phyloP scores from a whole-genome alignment of 2,113 vertebrate genomes.

The Perca schrenkii region DNA sequence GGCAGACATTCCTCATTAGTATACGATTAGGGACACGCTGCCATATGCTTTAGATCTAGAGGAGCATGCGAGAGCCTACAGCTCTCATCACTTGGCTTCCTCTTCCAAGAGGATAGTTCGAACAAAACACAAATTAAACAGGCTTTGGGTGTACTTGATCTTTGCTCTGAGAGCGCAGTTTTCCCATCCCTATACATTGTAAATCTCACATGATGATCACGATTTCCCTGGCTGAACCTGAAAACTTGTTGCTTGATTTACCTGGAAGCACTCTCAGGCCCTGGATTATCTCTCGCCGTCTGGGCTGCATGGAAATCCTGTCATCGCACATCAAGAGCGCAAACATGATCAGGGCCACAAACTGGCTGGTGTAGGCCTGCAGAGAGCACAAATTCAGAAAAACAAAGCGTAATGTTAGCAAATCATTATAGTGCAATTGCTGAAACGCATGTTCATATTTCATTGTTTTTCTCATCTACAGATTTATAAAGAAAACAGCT shows the following conservation, averaged over 20 bases:
- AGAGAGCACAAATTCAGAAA: slow-evolving; percentile 17
- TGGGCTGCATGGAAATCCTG: slow-evolving; percentile 96
- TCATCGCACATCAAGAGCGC: slow-evolving; percentile 98
- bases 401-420: background rate
- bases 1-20: slow-evolving; percentile 64
- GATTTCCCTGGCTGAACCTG: slow-evolving; percentile 6
- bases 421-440: background rate
- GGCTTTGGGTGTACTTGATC: slow-evolving; percentile 21
- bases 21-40: slow-evolving; percentile 47
- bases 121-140: slow-evolving; percentile 22
- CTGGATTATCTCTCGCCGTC: slow-evolving; percentile 94
- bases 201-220: slow-evolving; percentile 21
- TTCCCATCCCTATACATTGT: slow-evolving; percentile 10
- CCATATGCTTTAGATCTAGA: slow-evolving; percentile 73
- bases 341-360: slow-evolving; percentile 98
- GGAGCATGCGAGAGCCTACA: slow-evolving; percentile 48
- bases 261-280: slow-evolving; percentile 94
- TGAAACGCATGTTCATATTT: background rate
- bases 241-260: slow-evolving; percentile 61
- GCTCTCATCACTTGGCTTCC: slow-evolving; percentile 14
- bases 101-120: slow-evolving; percentile 30
- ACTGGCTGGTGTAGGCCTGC: slow-evolving; percentile 98
- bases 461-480: background rate
- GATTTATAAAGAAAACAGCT: background rate
- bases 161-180: background rate